A percentile compares a stretch with the other conserved stretches of the same genome.
Evolutionary conservation across 1,140 invertebrate genomes (phyloP).

Genomic region (Acromyrmex charruanus): DNA sequence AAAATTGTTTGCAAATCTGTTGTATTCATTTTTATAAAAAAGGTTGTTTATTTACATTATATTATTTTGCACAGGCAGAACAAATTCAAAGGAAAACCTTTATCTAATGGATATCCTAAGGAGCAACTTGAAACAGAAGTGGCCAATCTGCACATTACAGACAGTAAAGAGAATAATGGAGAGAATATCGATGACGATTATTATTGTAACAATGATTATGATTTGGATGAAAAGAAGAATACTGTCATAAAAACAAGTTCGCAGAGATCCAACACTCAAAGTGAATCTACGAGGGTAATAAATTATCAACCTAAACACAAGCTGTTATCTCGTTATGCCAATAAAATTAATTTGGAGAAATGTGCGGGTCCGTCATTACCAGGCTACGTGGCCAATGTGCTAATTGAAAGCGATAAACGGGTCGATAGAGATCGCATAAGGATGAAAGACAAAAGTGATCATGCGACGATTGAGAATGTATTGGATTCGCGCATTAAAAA

Average conservation of each 20-base stretch:
- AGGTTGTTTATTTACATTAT: slow-evolving; percentile 66
- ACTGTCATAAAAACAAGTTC: slow-evolving; percentile 39
- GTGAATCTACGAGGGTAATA: slow-evolving; percentile 88
- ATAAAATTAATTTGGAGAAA: slow-evolving; percentile 95
- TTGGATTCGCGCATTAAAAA: slow-evolving; percentile 98
- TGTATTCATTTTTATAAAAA: slow-evolving; percentile 53
- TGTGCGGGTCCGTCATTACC: slow-evolving; percentile 91
- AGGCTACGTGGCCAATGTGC: slow-evolving; percentile 89
- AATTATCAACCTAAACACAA: slow-evolving; percentile 94
- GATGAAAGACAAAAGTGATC: slow-evolving; percentile 97
- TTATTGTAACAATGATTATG: slow-evolving; percentile 82
- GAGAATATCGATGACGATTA: slow-evolving; percentile 84
- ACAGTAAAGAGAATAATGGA: slow-evolving; percentile 72
- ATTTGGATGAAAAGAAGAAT: slow-evolving; percentile 84
- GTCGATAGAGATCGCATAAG: slow-evolving; percentile 90
- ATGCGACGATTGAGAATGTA: slow-evolving; percentile 98
- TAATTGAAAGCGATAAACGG: slow-evolving; percentile 90
- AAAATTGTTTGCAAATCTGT: slow-evolving; percentile 65
- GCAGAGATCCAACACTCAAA: slow-evolving; percentile 86
- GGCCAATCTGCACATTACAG: slow-evolving; percentile 38
- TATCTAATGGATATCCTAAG: background rate
- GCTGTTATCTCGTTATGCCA: slow-evolving; percentile 91
- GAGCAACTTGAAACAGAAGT: slow-evolving; percentile 10
- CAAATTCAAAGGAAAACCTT: slow-evolving; percentile 49
- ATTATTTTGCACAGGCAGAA: slow-evolving; percentile 71